phyloP scores from a whole-genome alignment of 2,113 vertebrate species.

The Nibea coibor region DNA sequence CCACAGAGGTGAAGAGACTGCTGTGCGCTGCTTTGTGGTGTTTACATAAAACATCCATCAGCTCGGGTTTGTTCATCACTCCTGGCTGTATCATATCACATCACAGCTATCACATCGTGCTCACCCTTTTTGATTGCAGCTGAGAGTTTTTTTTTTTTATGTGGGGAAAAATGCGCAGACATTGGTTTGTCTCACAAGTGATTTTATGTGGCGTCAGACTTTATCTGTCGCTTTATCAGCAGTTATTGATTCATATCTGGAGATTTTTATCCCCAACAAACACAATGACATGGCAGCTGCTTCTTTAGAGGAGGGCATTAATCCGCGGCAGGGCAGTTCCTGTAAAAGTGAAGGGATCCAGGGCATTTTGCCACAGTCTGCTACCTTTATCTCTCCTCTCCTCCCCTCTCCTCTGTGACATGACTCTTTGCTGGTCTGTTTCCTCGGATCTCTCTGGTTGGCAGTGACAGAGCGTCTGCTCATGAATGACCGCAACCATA shows the following conservation, averaged over 20 bases:
- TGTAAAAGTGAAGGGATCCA: conserved; percentile 61
- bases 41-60: conserved; percentile 54
- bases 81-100: conserved; percentile 9
- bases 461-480: conserved; percentile 50
- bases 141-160: background rate
- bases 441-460: conserved; percentile 23
- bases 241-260: conserved; percentile 45
- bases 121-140: background rate
- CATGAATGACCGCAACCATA: conserved; percentile 64
- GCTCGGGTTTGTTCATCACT: conserved; percentile 26
- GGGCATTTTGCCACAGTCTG: conserved; percentile 57
- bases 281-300: conserved; percentile 55
- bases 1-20: conserved; percentile 38
- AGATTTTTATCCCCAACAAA: conserved; percentile 14
- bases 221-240: conserved; percentile 53
- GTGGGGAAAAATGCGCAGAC: background rate
- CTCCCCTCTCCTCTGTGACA: conserved; percentile 36
- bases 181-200: background rate
- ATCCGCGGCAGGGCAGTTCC: conserved; percentile 65
- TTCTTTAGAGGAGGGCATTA: conserved; percentile 63
- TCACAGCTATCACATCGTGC: background rate
- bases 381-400: conserved; percentile 46
- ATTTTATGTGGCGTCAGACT: conserved; percentile 23
- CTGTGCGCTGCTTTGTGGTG: conserved; percentile 10
- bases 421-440: conserved; percentile 29